Conservation (phyloP, 2,888 invertebrate species). For the Cephus nigrinus region DNA sequence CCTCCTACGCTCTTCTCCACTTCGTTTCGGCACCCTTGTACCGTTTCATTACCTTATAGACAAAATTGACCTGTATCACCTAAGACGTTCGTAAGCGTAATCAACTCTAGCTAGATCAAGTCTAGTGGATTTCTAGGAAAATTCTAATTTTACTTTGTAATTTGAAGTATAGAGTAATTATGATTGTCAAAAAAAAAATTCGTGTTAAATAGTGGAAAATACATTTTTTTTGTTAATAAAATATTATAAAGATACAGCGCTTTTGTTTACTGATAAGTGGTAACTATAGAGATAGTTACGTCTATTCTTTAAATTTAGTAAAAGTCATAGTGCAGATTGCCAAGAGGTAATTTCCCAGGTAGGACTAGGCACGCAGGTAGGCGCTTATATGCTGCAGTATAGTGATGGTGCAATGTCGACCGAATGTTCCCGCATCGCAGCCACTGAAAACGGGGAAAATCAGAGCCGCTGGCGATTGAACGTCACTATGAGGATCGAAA, state of each 20-base stretch:
- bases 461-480: conserved; percentile 8
- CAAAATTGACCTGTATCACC: background rate
- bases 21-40: background rate
- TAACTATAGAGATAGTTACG: background rate
- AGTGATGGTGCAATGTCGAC: background rate
- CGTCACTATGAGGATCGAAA: conserved; percentile 2
- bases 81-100: background rate
- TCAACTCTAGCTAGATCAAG: background rate
- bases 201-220: background rate
- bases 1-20: background rate
- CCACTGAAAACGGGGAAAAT: background rate
- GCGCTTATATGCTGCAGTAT: background rate
- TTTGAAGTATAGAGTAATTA: background rate
- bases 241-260: background rate
- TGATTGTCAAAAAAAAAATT: background rate
- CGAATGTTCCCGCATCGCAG: background rate
- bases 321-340: background rate
- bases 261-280: background rate
- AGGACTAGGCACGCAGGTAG: background rate
- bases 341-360: background rate
- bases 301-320: background rate
- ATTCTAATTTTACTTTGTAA: background rate
- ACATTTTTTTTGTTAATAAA: background rate
- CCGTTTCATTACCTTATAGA: background rate
- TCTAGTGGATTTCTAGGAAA: background rate